A percentile compares a stretch with the other conserved stretches of the same genome.
These are phyloP conservation scores for Cyphomyrus discorhynchus DNA, from an alignment of 2,113 vertebrate species.

Conservation along the genomic window DNA sequence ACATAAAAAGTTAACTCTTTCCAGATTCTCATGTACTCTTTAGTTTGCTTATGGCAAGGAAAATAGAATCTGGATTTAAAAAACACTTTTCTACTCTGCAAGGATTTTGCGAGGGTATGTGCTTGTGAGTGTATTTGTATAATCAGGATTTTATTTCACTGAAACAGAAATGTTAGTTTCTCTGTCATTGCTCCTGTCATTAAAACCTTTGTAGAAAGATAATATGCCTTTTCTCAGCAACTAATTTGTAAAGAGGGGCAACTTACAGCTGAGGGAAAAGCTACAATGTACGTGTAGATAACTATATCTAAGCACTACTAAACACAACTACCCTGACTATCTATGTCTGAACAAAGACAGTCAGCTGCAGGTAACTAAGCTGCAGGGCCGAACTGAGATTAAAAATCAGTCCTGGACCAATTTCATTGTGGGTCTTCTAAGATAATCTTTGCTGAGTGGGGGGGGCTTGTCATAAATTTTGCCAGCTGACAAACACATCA, in stretches of 20 bases:
- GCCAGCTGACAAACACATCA: background rate
- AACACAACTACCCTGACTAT: background rate
- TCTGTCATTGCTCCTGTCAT: background rate
- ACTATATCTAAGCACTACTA: background rate
- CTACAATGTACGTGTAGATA: background rate
- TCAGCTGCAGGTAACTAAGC: background rate
- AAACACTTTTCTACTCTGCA: background rate
- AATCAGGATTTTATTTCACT: background rate
- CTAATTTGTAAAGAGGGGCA: background rate
- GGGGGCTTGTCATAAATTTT: background rate
- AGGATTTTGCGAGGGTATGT: background rate
- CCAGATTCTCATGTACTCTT: background rate
- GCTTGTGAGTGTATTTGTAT: background rate
- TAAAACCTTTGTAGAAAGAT: background rate
- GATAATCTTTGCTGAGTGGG: background rate
- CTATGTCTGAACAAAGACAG: background rate
- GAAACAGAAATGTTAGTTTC: background rate
- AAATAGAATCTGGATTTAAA: background rate
- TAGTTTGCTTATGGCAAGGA: background rate
- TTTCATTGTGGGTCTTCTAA: background rate
- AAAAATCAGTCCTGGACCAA: background rate
- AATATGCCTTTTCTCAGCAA: background rate
- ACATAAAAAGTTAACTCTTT: background rate
- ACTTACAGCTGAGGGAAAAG: background rate
- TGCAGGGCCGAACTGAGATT: background rate